A percentile compares a stretch with the other conserved stretches of the same genome.
These are phyloP conservation scores for Zaprionus vittiger DNA, from an alignment of 1,140 invertebrate species.

Conservation along the genomic window DNA sequence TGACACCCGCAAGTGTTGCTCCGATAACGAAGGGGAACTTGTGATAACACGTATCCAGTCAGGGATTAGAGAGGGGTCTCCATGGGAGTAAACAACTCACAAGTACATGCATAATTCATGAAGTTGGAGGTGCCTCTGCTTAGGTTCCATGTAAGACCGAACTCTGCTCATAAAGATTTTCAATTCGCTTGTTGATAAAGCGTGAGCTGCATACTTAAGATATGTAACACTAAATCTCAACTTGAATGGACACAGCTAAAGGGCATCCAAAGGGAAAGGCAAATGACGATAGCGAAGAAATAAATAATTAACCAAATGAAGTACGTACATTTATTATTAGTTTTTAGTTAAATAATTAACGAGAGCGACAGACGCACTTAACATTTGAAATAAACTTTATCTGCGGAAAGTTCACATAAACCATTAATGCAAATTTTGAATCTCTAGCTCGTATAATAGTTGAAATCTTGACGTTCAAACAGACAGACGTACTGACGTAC, in stretches of 20 bases:
- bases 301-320: no score
- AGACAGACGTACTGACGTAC: no score
- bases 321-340: no score
- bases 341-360: no score
- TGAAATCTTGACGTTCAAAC: no score
- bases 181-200: slow-evolving; percentile 3
- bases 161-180: slow-evolving; percentile 1
- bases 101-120: background rate
- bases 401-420: no score
- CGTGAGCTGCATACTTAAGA: slow-evolving; percentile 35
- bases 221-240: slow-evolving; percentile 33
- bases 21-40: background rate
- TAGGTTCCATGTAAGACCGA: slow-evolving; percentile 19
- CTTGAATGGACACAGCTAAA: slow-evolving; percentile 23
- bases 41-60: background rate
- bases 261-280: slow-evolving; percentile 20
- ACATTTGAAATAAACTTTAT: no score
- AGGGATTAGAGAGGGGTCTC: slow-evolving; percentile 16
- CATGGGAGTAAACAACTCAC: background rate
- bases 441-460: no score
- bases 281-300: background rate
- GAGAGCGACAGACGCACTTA: no score
- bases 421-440: no score
- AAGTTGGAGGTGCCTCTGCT: background rate
- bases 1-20: slow-evolving; percentile 9